phyloP scores from a whole-genome alignment of 2,113 vertebrate species.

The Polypterus senegalus region DNA sequence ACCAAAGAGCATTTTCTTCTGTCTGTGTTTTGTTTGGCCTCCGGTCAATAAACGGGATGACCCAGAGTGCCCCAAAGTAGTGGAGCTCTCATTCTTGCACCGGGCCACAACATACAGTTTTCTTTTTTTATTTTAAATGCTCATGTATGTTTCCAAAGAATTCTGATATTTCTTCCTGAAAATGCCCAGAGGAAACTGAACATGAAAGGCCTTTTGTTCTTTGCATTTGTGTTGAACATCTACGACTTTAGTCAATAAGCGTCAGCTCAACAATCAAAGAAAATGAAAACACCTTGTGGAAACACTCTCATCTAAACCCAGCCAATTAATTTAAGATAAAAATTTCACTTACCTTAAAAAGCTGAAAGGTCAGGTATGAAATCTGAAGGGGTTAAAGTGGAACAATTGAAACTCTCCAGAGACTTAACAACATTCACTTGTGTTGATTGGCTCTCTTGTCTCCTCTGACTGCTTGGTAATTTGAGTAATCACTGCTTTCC shows the following conservation, averaged over 20 bases:
- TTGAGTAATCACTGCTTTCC: constrained; percentile 15
- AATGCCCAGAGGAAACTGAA: background rate
- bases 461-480: background rate
- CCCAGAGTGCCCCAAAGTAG: background rate
- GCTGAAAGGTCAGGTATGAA: background rate
- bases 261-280: background rate
- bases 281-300: background rate
- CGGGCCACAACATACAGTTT: background rate
- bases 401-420: background rate
- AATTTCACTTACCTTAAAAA: background rate
- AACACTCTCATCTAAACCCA: background rate
- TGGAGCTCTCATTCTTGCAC: background rate
- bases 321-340: background rate
- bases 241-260: background rate
- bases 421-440: background rate
- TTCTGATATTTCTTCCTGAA: background rate
- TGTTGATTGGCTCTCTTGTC: background rate
- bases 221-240: background rate
- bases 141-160: background rate
- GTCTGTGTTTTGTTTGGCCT: background rate
- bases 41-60: background rate
- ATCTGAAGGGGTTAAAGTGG: background rate
- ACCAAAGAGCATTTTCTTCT: background rate
- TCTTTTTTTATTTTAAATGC: background rate
- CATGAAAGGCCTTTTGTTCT: background rate